These are phyloP conservation scores for Leptatherina wallacei DNA, from an alignment of 2,797 vertebrate species.

Conservation along the genomic window DNA sequence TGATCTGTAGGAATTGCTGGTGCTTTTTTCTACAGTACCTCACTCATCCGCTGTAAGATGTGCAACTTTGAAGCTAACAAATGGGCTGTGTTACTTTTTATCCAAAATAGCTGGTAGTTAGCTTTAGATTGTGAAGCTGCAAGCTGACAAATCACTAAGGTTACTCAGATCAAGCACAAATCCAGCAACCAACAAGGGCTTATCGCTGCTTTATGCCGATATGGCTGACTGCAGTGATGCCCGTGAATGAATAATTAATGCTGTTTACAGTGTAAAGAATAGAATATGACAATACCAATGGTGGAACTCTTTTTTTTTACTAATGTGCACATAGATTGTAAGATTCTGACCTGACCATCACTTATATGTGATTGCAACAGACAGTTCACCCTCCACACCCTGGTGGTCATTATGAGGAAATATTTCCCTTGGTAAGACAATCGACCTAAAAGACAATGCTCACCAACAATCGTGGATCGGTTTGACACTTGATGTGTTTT, in stretches of 20 bases:
- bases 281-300: background rate
- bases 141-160: slow-evolving; percentile 11
- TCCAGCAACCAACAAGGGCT: slow-evolving; percentile 1
- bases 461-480: slow-evolving; percentile 17
- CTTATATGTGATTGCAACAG: slow-evolving; percentile 5
- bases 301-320: background rate
- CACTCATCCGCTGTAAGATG: slow-evolving; percentile 37
- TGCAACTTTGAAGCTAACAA: slow-evolving; percentile 47
- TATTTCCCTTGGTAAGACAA: slow-evolving; percentile 16
- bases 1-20: slow-evolving; percentile 61
- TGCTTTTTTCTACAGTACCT: slow-evolving; percentile 42
- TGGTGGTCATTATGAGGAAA: too few relatives aligned
- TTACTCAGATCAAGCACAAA: slow-evolving; percentile 6
- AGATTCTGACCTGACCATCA: slow-evolving; percentile 1
- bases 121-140: background rate
- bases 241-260: slow-evolving; percentile 7
- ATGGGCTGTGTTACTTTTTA: slow-evolving; percentile 26
- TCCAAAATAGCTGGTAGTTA: slow-evolving; percentile 12
- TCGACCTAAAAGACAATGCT: slow-evolving; percentile 26
- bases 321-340: background rate
- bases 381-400: background rate
- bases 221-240: background rate
- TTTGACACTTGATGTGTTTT: slow-evolving; percentile 12
- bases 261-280: slow-evolving; percentile 13
- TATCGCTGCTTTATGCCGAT: background rate